phyloP scores from a whole-genome alignment of 2,888 invertebrate species.

The Drosophila dives region DNA sequence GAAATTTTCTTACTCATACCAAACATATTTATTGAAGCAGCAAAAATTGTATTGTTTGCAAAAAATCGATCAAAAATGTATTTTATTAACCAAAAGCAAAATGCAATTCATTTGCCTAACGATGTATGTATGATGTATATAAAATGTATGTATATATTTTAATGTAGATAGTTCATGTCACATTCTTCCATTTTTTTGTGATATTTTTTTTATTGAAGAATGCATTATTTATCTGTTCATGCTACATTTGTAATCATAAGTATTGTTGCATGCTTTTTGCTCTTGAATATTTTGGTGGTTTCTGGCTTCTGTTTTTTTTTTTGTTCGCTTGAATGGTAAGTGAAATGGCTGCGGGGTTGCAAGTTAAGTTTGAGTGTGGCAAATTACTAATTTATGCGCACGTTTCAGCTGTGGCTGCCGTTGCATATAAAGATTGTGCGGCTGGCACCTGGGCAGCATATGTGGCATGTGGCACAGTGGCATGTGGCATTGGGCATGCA shows the following conservation, averaged over 20 bases:
- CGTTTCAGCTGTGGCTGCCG: constrained; percentile 55
- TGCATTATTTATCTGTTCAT: not conserved
- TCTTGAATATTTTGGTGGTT: constrained; percentile 9
- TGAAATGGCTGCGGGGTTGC: not conserved
- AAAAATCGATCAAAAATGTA: not conserved
- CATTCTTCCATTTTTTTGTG: not conserved
- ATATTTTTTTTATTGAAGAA: not conserved
- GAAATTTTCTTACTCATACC: not conserved
- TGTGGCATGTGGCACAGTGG: constrained; percentile 21
- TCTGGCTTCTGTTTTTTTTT: constrained; percentile 8
- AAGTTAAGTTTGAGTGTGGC: constrained; percentile 18
- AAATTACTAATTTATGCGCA: constrained; percentile 60
- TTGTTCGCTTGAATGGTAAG: constrained; percentile 16
- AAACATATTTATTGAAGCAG: not conserved
- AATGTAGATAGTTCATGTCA: not conserved
- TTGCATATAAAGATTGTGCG: constrained; percentile 55
- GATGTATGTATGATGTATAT: not conserved
- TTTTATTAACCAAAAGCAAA: not conserved
- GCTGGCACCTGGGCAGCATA: constrained; percentile 38
- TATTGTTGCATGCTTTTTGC: constrained; percentile 4
- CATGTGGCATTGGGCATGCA: constrained; percentile 54
- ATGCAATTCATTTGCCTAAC: not conserved
- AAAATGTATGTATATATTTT: not conserved
- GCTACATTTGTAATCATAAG: not conserved
- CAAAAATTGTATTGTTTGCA: not conserved